Base-by-base conservation (phyloP, 2,797 vertebrate genomes). In the Acrossocheilus fasciatus region DNA sequence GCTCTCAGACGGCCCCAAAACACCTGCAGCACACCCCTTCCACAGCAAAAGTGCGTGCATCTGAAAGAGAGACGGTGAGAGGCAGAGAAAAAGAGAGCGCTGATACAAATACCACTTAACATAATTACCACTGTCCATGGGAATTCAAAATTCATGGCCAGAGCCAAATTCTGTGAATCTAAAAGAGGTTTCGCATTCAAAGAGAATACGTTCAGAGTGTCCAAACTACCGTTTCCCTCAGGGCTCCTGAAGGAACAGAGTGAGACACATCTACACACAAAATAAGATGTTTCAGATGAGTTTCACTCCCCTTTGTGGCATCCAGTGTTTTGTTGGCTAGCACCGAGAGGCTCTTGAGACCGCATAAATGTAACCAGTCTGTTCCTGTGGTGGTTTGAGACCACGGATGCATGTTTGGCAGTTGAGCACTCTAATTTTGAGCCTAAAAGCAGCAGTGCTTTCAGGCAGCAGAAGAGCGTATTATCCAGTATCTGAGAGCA, bases 71-170 rank as follows among this genome's bases (percentile, higher is more conserved):
- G n/a, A 78, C 6, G 15, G 39, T 62, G 12, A 64, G 43, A 64
- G 69, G 39, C 64, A 57, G 47, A 79, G 47, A 68, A 69, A 81
- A 57, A 59, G n/a, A 72, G 52, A 79, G n/a, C 5, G 12, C 50
- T 59, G 66, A 85, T 47, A 86, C 84, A 86, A 81, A 86, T 81
- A 73, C 84, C 84, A 86, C 84, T 86, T 74, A 81, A 73, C 84
- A 50, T 81, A 81, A 86, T 81, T 86, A 73, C 84, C 39, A 86
- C 66, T 34, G 26, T 86, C 77, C 66, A 62, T 80, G 84, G 84
- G 84, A 86, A 62, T 86, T 66, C 68, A 7, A 73, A 74, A 81
- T 86, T 17, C 52, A 54, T 86, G 77, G 78, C 68, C 69, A 18
- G 54, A 81, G 69, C 68, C 84, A 86, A 81, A 86, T 73, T 86